phyloP scores from a whole-genome alignment of 2,113 vertebrate species.

The Psilopsiagon aurifrons region DNA sequence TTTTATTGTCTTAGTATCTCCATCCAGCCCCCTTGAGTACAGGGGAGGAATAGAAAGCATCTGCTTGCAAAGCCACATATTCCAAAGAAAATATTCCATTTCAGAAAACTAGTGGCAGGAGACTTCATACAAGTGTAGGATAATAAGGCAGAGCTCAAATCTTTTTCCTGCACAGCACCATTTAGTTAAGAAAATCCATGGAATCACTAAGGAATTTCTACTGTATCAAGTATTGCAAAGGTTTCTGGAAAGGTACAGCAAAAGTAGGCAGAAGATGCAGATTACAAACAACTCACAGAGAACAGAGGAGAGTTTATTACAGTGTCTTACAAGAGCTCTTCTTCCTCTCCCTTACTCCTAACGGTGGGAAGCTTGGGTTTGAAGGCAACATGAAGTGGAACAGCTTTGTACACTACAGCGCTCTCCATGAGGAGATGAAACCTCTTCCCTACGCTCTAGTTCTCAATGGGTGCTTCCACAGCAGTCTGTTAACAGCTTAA shows the following conservation, averaged over 20 bases:
- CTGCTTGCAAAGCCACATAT: slow-evolving; percentile 46
- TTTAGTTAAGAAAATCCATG: slow-evolving; percentile 41
- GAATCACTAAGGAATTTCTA: slow-evolving; percentile 24
- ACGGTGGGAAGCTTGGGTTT: not conserved
- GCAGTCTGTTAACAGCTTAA: not conserved
- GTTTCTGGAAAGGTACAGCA: slow-evolving; percentile 42
- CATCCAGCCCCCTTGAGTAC: slow-evolving; percentile 11
- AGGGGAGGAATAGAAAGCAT: slow-evolving; percentile 42
- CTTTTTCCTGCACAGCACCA: slow-evolving; percentile 47
- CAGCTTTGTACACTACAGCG: not conserved
- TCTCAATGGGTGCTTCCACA: not conserved
- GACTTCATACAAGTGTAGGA: not conserved
- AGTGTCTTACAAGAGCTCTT: slow-evolving; percentile 35
- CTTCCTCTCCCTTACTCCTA: not conserved
- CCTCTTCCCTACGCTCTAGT: not conserved
- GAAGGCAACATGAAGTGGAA: slow-evolving; percentile 7
- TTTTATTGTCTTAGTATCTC: slow-evolving; percentile 44
- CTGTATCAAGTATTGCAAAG: slow-evolving; percentile 28
- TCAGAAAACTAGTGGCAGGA: slow-evolving; percentile 37
- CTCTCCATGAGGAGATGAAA: not conserved
- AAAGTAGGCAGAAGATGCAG: slow-evolving; percentile 37
- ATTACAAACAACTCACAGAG: slow-evolving; percentile 39
- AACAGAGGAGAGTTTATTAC: slow-evolving; percentile 26
- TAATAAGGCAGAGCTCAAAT: slow-evolving; percentile 43
- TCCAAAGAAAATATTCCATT: slow-evolving; percentile 6